Evolutionary conservation across 2,113 vertebrate species (phyloP), one percentile per base, ranked within the genome.

Genomic region (Dermatemys mawii): DNA sequence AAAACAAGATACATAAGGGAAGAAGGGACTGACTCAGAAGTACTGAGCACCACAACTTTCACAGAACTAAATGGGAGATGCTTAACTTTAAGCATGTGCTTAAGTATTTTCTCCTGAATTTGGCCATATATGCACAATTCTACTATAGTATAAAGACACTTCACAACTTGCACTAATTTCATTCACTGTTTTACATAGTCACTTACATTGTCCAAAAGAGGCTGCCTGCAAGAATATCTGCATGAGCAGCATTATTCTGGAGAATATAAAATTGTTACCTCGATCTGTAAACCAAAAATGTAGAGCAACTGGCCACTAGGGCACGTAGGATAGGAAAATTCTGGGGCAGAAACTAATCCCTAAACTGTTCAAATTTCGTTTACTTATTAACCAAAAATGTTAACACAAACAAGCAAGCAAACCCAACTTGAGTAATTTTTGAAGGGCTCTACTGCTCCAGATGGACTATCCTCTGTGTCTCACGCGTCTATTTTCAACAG

Each of bases 251-350:
- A 38, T 76, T 46, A 44, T 46, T 46, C 26, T 76, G 73, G 73
- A 44, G 41, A 76, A 46, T 10, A 38, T 70, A 70, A 46, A 27
- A 76, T 29, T 44, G 29, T 83, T 29, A n/a, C 35, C 27, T 57
- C 13, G 12, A 9, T 7, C 24, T 35, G 9, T 11, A 14, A 2
- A n/a, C 44, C 48, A 70, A 79, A 78, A 32, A 4, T 60, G 57
- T 46, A 6, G 0, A 2, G 87, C 38, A 3, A 21, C 35, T 16
- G 46, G 70, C 49, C 54, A 29, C 9, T 85, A 48, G 11, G 1
- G 8, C 29, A n/a, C 29, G 38, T 12, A 2, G 1, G 82, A 27
- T 14, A 73, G 2, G 6, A 48, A n/a, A 35, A 80, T 60, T 51
- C 17, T 80, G 55, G 35, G 49, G 38, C 1, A 79, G 55, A 80